phyloP scores from a whole-genome alignment of 2,888 invertebrate species.

The Hemicrepidius hirtus region DNA sequence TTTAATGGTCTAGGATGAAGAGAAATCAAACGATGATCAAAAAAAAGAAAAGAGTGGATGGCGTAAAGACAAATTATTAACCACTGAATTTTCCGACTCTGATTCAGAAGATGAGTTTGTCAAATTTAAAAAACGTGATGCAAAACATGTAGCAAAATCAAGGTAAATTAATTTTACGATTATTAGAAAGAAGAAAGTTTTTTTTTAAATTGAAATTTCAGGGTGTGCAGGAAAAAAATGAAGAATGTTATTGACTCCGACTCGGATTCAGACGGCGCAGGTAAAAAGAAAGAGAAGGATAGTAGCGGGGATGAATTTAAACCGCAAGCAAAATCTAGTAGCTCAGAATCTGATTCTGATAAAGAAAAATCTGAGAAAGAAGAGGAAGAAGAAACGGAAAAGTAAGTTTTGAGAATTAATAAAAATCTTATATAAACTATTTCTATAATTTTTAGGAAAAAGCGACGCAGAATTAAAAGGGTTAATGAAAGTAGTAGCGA shows the following conservation, averaged over 20 bases:
- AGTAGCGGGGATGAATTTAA: slow-evolving; percentile 33
- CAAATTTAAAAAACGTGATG: slow-evolving; percentile 49
- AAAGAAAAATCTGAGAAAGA: slow-evolving; percentile 48
- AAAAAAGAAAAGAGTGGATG: slow-evolving; percentile 56
- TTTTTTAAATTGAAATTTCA: neutral
- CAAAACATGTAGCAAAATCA: slow-evolving; percentile 40
- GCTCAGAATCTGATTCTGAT: slow-evolving; percentile 44
- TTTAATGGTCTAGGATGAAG: neutral
- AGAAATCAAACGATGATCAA: slow-evolving; percentile 24
- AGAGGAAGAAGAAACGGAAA: slow-evolving; percentile 48
- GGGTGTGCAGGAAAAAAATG: slow-evolving; percentile 20
- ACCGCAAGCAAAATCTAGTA: slow-evolving; percentile 16
- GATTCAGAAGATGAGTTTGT: slow-evolving; percentile 60
- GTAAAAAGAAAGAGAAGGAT: slow-evolving; percentile 49
- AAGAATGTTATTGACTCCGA: slow-evolving; percentile 60
- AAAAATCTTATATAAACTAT: neutral
- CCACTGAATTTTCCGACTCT: slow-evolving; percentile 57
- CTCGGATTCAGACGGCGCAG: slow-evolving; percentile 59
- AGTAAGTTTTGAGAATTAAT: slow-evolving; percentile 6
- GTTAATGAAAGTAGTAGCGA: slow-evolving; percentile 67
- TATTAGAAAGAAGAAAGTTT: no score
- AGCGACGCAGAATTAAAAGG: slow-evolving; percentile 65
- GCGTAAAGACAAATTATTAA: slow-evolving; percentile 61
- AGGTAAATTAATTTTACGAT: slow-evolving; percentile 23
- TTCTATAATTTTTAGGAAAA: slow-evolving; percentile 24